Evolutionary conservation across 2,888 invertebrate genomes (phyloP), one percentile per base, ranked within the genome.

Genomic region (Slavum lentiscoides): DNA sequence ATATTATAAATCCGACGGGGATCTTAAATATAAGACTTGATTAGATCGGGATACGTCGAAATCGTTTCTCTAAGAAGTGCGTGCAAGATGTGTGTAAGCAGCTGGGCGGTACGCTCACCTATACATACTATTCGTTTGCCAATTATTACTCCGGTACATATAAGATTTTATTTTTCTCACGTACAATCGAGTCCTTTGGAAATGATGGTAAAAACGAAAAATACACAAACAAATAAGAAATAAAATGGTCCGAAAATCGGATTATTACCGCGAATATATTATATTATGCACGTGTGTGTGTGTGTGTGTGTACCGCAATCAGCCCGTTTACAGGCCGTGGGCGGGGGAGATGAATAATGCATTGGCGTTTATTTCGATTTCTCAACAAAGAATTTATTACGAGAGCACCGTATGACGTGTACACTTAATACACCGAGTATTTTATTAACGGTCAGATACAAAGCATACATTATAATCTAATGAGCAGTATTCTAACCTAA

Each of bases 141-240:
- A n/a, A 9, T 9, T 7, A 64, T 74, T 64, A 53, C n/a, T 53
- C n/a, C 19, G n/a, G 13, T 17, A 21, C 23, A 30, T 9, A 15
- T 19, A 30, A n/a, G 64, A 74, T 74, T 58, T 58, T 55, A 74
- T 74, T 74, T 66, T 74, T 21, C 64, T 74, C 74, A 66, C 74
- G 74, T 66, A 55, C 39, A 11, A 11, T 3, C 13, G 49, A 37
- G 21, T 64, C 64, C 55, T n/a, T 55, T 11, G 6, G 55, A 74
- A 74, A 64, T 37, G n/a, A 64, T 37, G n/a, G 55, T 74, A 30
- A 74, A 53, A 61, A 49, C 49, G 23, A 23, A 30, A 62, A 39
- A 37, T 13, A 37, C 39, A 74, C 11, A 74, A 74, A 74, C 15
- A 66, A 66, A 74, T 55, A 39, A 66, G 39, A 39, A 67, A 66